These are phyloP conservation scores for Ypsolopha scabrella DNA, from an alignment of 2,888 invertebrate genomes.

Conservation along the genomic window DNA sequence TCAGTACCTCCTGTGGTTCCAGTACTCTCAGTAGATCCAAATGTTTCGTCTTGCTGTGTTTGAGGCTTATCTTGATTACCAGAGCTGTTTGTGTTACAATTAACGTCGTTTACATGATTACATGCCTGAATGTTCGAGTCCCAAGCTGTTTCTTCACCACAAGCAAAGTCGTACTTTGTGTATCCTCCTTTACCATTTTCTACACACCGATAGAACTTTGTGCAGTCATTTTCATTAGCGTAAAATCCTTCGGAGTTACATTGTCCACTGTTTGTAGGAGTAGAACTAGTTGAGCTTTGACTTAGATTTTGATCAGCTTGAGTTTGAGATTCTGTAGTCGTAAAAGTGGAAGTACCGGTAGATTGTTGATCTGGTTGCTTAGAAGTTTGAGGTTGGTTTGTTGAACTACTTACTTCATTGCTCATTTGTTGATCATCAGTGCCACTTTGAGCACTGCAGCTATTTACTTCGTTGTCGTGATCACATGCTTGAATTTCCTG, in stretches of 20 bases:
- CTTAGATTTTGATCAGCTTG: constrained; percentile 21
- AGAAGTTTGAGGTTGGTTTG: constrained; percentile 1
- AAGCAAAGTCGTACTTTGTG: constrained; percentile 65
- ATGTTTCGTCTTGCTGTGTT: constrained; percentile 24
- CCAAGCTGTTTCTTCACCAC: constrained; percentile 72
- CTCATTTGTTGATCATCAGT: constrained; percentile 15
- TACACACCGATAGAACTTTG: constrained; percentile 62
- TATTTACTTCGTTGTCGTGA: constrained; percentile 29
- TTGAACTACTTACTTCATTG: constrained; percentile 7
- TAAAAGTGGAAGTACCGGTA: constrained; percentile 7
- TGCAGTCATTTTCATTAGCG: constrained; percentile 52
- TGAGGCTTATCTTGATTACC: constrained; percentile 16
- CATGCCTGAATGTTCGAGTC: constrained; percentile 62
- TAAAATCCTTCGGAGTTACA: constrained; percentile 62
- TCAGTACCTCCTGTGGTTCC: constrained; percentile 13
- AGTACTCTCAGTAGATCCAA: not conserved
- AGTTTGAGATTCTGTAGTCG: constrained; percentile 9
- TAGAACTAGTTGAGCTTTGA: constrained; percentile 14
- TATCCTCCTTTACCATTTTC: constrained; percentile 48
- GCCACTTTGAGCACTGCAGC: constrained; percentile 23
- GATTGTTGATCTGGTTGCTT: not conserved
- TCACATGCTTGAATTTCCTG: constrained; percentile 22
- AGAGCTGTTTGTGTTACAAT: constrained; percentile 20
- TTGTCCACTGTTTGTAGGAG: constrained; percentile 13
- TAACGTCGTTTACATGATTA: constrained; percentile 64